These are phyloP conservation scores for Dolichomitus sp. DNA, from an alignment of 2,888 invertebrate genomes.

Conservation along the genomic window DNA sequence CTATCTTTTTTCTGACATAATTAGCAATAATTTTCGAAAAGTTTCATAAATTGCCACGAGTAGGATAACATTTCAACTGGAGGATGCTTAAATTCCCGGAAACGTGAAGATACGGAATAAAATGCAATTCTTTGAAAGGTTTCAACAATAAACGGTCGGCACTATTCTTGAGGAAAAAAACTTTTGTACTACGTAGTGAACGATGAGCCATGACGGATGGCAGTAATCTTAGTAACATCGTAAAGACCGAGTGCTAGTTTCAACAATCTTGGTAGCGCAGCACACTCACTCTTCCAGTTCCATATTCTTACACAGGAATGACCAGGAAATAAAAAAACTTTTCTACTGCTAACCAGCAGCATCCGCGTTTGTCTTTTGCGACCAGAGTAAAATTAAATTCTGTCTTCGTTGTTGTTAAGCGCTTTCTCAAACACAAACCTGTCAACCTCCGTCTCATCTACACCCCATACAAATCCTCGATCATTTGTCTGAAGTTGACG, in stretches of 20 bases:
- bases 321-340: conserved; percentile 60
- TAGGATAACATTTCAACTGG: not conserved
- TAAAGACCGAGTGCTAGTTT: conserved; percentile 29
- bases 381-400: conserved; percentile 47
- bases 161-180: not conserved
- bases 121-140: conserved; percentile 1
- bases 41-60: not conserved
- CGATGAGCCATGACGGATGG: conserved; percentile 10
- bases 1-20: no score
- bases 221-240: conserved; percentile 29
- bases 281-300: conserved; percentile 3
- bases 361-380: conserved; percentile 22
- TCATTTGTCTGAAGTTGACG: conserved; percentile 49
- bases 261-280: not conserved
- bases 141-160: not conserved
- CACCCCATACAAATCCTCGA: conserved; percentile 29
- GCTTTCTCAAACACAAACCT: conserved; percentile 26
- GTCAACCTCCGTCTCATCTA: conserved; percentile 18
- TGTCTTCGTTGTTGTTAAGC: conserved; percentile 4
- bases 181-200: conserved; percentile 7
- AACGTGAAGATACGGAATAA: not conserved
- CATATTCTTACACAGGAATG: conserved; percentile 48
- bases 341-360: conserved; percentile 43
- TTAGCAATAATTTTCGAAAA: not conserved
- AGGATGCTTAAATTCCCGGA: not conserved